Base-by-base conservation (phyloP, 2,797 vertebrate species). In the Amblyopsis hoosieri region DNA sequence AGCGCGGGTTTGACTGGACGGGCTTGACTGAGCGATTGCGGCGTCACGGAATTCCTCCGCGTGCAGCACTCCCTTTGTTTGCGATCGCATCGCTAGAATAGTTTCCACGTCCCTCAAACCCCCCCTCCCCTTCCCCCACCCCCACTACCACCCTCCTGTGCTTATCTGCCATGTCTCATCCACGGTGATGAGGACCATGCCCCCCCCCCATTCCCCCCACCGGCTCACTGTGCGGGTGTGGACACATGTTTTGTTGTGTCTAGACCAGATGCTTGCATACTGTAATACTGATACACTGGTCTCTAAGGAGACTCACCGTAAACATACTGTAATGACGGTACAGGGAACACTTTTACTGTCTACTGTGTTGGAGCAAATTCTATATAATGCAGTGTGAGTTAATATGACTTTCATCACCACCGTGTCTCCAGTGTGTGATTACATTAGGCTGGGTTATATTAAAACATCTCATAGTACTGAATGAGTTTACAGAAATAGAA, bases 191-290 rank as follows among this genome's bases (percentile, higher is more conserved):
- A 67, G 67, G 81, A 64, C 58, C 79, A 86, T 8, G 87, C 80
- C 64, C 3, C 5, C 51, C 11, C 51, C 7, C 17, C 1, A 15
- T 9, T 19, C 14, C 52, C 17, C 11, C 17, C 23, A 3, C 52
- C 23, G 12, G 1, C 15, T 29, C 53, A 17, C 52, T 31, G 67
- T 62, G 79, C 78, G 69, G 80, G 77, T 75, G 82, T 62, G 76
- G 86, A 87, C 74, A 85, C 82, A 82, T 60, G 19, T 67, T 42
- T 86, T 93, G 91, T 92, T 92, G 90, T 93, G 90, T 93, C 91
- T 92, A 87, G 86, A 82, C 76, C 12, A 2, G 62, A 67, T 72
- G 73, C 69, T 71, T 57, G 66, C 61, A 76, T 78, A 75, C 77
- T 71, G 57, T 57, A 66, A 69, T 67, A 66, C 71, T 67, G 71